Conservation (phyloP, 2,113 vertebrate genomes). For the Campylomormyrus numenius region DNA sequence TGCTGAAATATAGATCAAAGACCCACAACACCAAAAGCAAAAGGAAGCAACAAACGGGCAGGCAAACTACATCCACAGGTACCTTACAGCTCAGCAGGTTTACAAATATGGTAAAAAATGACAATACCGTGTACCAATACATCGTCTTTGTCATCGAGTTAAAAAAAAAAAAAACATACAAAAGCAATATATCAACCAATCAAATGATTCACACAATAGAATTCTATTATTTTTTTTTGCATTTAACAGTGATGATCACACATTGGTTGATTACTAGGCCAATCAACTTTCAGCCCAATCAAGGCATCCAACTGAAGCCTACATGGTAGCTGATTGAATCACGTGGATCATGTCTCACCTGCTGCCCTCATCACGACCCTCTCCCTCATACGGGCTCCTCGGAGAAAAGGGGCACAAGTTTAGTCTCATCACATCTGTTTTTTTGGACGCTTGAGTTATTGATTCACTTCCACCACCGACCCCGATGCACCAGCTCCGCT, state of each 20-base stretch:
- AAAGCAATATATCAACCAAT: not conserved
- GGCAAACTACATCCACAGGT: not conserved
- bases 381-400: conserved; percentile 91
- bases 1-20: not conserved
- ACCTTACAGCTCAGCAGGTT: not conserved
- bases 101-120: not conserved
- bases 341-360: conserved; percentile 69
- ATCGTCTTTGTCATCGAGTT: not conserved
- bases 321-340: conserved; percentile 48
- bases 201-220: not conserved
- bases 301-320: conserved; percentile 23
- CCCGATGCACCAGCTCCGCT: not conserved
- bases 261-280: not conserved
- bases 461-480: not conserved
- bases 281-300: conserved; percentile 5
- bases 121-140: not conserved
- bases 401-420: conserved; percentile 71
- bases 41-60: not conserved
- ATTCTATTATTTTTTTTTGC: not conserved
- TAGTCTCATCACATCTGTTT: conserved; percentile 45
- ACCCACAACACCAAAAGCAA: not conserved
- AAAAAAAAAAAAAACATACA: not conserved
- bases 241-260: not conserved
- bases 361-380: conserved; percentile 82
- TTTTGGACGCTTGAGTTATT: not conserved